Evolutionary conservation across 2,888 invertebrate species (phyloP).

Genomic region (Hetaerina titia): DNA sequence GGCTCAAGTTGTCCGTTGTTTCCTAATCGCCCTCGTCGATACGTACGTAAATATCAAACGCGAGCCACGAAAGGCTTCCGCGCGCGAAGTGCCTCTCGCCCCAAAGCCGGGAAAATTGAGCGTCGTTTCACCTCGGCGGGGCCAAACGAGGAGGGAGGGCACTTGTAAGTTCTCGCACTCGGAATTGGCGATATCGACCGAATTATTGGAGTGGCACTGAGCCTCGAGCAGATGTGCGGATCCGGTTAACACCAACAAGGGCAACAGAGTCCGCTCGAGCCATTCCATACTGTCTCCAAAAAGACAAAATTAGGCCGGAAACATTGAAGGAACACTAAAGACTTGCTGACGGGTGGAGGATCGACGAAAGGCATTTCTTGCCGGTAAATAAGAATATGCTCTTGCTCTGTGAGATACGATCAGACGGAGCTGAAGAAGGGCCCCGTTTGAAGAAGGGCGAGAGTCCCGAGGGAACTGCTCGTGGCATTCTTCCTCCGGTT

Average conservation of each 20-base stretch:
- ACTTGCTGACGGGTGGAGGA: no score
- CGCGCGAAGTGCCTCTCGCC: neutral
- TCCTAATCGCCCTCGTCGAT: neutral
- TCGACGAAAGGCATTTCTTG: no score
- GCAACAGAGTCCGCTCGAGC: neutral
- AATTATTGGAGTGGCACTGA: neutral
- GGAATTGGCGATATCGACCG: neutral
- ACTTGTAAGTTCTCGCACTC: neutral
- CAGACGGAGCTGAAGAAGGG: no score
- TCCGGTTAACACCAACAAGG: neutral
- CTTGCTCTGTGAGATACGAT: no score
- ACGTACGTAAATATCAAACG: neutral
- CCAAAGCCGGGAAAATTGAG: neutral
- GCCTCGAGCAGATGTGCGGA: neutral
- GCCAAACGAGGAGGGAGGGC: conserved; percentile 5
- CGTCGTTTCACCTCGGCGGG: conserved; percentile 16
- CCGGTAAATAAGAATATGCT: no score
- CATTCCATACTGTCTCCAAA: neutral
- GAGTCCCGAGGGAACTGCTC: no score
- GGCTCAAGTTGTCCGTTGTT: neutral
- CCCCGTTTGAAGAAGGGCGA: no score
- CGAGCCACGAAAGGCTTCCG: neutral
- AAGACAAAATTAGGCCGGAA: no score
- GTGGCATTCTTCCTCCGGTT: no score
- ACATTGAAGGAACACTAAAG: no score